These are phyloP conservation scores for Lasius platythorax DNA, from an alignment of 2,888 invertebrate genomes.

Conservation along the genomic window DNA sequence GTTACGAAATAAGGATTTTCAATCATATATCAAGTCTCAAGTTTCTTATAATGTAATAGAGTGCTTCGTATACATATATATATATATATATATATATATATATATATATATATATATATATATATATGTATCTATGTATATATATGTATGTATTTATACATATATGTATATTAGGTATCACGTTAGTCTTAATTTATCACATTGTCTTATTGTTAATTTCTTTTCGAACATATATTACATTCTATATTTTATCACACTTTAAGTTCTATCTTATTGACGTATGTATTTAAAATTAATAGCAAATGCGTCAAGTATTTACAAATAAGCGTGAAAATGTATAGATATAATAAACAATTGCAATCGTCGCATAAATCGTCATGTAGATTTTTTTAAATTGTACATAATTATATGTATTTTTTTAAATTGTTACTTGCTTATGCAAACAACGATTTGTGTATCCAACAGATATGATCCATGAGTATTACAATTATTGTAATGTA, in stretches of 20 bases:
- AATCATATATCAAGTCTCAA: neutral
- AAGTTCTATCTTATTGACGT: slow-evolving; percentile 18
- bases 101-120: neutral
- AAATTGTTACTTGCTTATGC: neutral
- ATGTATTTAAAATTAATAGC: slow-evolving; percentile 29
- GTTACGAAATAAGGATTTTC: neutral
- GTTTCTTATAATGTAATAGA: neutral
- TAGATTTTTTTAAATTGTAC: neutral
- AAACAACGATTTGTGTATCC: slow-evolving; percentile 1
- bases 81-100: neutral
- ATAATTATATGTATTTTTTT: neutral
- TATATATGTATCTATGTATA: neutral
- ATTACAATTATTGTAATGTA: slow-evolving; percentile 11
- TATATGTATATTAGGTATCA: neutral
- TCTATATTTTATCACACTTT: slow-evolving; percentile 52
- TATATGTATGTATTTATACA: neutral
- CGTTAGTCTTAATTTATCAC: slow-evolving; percentile 53
- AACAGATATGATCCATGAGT: neutral
- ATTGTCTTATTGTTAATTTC: slow-evolving; percentile 38
- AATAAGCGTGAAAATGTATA: slow-evolving; percentile 16
- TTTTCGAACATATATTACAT: slow-evolving; percentile 32
- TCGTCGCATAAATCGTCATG: slow-evolving; percentile 1
- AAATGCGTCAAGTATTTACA: slow-evolving; percentile 30
- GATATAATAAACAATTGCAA: slow-evolving; percentile 39
- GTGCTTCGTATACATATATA: neutral